These are phyloP conservation scores for Temnothorax unifasciatus DNA, from an alignment of 2,888 invertebrate species.

Conservation along the genomic window DNA sequence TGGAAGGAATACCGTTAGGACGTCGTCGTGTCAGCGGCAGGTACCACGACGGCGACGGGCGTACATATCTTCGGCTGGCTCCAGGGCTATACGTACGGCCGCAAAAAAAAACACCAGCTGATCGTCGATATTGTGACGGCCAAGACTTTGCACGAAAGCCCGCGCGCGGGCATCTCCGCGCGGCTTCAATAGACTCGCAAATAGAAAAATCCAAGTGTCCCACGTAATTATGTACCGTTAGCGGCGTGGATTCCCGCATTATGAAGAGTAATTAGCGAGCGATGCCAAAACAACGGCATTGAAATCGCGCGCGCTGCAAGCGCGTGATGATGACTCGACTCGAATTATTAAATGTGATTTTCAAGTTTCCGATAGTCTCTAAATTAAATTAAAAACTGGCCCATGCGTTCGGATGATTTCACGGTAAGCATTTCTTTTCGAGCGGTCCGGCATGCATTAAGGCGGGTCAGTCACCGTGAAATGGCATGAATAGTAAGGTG, in stretches of 20 bases:
- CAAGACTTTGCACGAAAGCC: conserved; percentile 9
- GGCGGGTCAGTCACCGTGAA: not conserved
- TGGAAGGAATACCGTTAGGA: conserved; percentile 84
- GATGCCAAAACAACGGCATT: not conserved
- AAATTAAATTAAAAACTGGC: not conserved
- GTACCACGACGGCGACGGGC: conserved; percentile 71
- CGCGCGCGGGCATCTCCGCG: no score
- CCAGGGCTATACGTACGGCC: conserved; percentile 20
- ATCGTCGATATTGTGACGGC: conserved; percentile 32
- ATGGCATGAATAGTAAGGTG: not conserved
- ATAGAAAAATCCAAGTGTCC: not conserved
- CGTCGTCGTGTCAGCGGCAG: conserved; percentile 80
- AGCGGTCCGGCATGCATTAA: not conserved
- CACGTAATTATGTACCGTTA: not conserved
- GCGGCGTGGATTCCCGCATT: not conserved
- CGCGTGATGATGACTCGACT: not conserved
- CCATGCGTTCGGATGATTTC: not conserved
- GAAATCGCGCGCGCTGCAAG: not conserved
- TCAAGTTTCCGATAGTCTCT: not conserved
- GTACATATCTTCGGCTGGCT: conserved; percentile 56
- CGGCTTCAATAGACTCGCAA: not conserved
- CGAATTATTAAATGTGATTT: not conserved
- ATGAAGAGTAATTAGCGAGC: not conserved
- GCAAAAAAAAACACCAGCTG: conserved; percentile 48
- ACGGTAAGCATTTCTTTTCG: not conserved